Base-by-base conservation (phyloP, 1,140 invertebrate genomes). In the Chrysomallon squamiferum region DNA sequence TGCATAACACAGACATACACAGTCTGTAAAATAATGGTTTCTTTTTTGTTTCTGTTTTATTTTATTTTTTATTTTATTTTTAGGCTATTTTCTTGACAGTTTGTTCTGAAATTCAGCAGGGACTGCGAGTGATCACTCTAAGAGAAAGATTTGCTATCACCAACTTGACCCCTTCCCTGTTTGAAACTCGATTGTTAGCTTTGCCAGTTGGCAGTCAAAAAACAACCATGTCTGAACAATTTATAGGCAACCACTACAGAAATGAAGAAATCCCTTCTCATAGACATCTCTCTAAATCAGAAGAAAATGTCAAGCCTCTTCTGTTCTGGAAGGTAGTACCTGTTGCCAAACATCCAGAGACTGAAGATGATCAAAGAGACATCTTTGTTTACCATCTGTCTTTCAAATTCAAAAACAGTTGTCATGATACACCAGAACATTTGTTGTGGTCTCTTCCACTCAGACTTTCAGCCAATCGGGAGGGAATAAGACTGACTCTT, bases 1-100 rank as follows among this genome's bases (percentile, higher is more conserved):
- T n/a, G n/a, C n/a, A n/a, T n/a, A n/a, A n/a, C n/a, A n/a, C n/a
- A n/a, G n/a, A n/a, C n/a, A n/a, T n/a, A n/a, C n/a, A n/a, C n/a
- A n/a, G n/a, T n/a, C n/a, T n/a, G n/a, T n/a, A n/a, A n/a, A n/a
- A n/a, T n/a, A n/a, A n/a, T n/a, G n/a, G n/a, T n/a, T n/a, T n/a
- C n/a, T n/a, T n/a, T n/a, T n/a, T n/a, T n/a, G n/a, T n/a, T n/a
- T n/a, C n/a, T n/a, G n/a, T n/a, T n/a, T n/a, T n/a, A n/a, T n/a
- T n/a, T n/a, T n/a, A n/a, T n/a, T n/a, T n/a, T n/a, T n/a, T n/a
- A n/a, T 60, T 52, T 27, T 52, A 62, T 43, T 25, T 72, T 72
- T n/a, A 84, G 81, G 62, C 77, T 6, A 68, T 70, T 25, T 77
- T 75, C 43, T 49, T 84, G 13, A 74, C 76, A 2, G 57, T 82